Conservation (phyloP, 2,888 invertebrate genomes). For the Synergus gifuensis region DNA sequence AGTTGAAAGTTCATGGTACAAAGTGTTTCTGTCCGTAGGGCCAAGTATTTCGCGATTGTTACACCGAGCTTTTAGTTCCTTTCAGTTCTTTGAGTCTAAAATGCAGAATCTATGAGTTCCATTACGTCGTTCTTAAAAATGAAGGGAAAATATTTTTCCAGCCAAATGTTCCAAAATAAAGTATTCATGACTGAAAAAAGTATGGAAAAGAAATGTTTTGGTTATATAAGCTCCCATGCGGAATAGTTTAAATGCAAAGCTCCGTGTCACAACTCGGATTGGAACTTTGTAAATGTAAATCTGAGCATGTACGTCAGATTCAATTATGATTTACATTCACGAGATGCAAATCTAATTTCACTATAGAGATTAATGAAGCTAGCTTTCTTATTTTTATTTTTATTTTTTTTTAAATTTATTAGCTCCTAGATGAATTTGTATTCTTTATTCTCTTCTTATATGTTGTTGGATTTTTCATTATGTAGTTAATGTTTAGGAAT, state of each 20-base stretch:
- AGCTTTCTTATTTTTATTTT: background rate
- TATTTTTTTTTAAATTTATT: background rate
- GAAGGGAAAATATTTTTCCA: background rate
- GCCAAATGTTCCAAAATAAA: background rate
- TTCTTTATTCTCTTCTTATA: background rate
- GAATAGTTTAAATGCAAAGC: constrained; percentile 39
- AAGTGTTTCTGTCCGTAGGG: constrained; percentile 52
- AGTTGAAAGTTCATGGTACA: constrained; percentile 64
- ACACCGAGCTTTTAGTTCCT: constrained; percentile 25
- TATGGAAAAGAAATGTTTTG: background rate
- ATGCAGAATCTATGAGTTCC: constrained; percentile 18
- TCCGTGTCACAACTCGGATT: constrained; percentile 36
- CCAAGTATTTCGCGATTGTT: constrained; percentile 60
- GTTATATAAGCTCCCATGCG: constrained; percentile 10
- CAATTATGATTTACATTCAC: constrained; percentile 40
- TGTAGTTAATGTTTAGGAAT: background rate
- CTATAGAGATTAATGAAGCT: constrained; percentile 23
- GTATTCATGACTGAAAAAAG: background rate
- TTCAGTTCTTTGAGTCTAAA: constrained; percentile 10
- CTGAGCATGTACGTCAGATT: constrained; percentile 27
- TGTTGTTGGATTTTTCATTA: too few species aligned
- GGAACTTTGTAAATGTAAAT: constrained; percentile 42
- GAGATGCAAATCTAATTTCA: constrained; percentile 34
- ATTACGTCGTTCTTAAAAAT: constrained; percentile 11
- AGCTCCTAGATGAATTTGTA: background rate